Percentiles rank a stretch among this genome's conserved stretches.
Conservation (phyloP, 2,113 vertebrate species). For the Bos indicus region DNA sequence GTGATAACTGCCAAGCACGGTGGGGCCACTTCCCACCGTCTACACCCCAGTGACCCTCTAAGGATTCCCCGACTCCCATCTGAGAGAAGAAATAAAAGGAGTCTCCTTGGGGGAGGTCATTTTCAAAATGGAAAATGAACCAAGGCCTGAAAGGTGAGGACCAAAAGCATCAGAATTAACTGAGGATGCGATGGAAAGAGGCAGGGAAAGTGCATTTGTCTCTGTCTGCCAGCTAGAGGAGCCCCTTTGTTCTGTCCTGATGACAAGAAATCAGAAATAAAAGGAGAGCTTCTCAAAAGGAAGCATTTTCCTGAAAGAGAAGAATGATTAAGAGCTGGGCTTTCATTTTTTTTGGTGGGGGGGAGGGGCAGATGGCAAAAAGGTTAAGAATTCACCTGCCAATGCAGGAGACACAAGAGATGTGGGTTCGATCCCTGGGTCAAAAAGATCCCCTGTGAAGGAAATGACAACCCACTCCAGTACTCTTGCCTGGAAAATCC, state of each 20-base stretch:
- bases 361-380: background rate
- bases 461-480: background rate
- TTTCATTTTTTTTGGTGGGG: background rate
- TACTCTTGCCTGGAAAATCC: background rate
- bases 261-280: background rate
- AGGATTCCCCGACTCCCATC: background rate
- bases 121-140: background rate
- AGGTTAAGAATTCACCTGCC: background rate
- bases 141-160: background rate
- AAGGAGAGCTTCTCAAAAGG: background rate
- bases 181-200: fast-evolving
- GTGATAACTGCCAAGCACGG: fast-evolving
- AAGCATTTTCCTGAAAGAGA: background rate
- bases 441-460: background rate
- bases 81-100: background rate
- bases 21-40: background rate
- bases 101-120: background rate
- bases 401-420: background rate
- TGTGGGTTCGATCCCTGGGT: background rate
- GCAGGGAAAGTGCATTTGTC: background rate
- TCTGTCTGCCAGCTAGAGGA: background rate
- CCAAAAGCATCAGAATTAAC: fast-evolving
- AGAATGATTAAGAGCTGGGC: background rate
- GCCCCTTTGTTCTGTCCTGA: background rate
- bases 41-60: background rate